These are phyloP conservation scores for Spatula versicolor DNA, from an alignment of 2,797 vertebrate species.

Conservation along the genomic window DNA sequence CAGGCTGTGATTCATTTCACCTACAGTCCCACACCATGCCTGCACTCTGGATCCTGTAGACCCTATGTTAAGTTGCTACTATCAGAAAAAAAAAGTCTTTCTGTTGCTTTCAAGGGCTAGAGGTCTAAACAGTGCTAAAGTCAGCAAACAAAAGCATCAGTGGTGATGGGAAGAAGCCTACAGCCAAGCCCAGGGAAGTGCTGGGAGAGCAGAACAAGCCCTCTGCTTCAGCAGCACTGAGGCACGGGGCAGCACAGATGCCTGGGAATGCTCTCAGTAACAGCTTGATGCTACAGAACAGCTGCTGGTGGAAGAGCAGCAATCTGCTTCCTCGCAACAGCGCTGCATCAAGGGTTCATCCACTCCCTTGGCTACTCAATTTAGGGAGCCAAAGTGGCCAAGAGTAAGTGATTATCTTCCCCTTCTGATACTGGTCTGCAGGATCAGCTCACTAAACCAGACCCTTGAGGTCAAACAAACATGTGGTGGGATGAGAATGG, in stretches of 20 bases:
- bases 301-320: not conserved
- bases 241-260: not conserved
- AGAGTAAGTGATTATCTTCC: too few relatives aligned
- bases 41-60: not conserved
- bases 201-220: not conserved
- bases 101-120: not conserved
- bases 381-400: not conserved
- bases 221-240: not conserved
- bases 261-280: not conserved
- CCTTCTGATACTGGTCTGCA: not conserved
- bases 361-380: not conserved
- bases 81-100: not conserved
- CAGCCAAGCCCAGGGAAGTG: not conserved
- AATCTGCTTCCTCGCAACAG: not conserved
- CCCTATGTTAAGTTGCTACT: not conserved
- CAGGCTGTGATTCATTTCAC: not conserved
- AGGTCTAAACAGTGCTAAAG: too few relatives aligned
- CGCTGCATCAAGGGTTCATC: not conserved
- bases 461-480: not conserved
- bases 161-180: not conserved
- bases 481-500: not conserved
- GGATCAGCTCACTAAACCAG: not conserved
- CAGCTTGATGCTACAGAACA: not conserved
- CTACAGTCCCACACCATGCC: not conserved
- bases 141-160: not conserved